Base-by-base conservation (phyloP, 2,113 vertebrate species). In the Zonotrichia leucophrys region DNA sequence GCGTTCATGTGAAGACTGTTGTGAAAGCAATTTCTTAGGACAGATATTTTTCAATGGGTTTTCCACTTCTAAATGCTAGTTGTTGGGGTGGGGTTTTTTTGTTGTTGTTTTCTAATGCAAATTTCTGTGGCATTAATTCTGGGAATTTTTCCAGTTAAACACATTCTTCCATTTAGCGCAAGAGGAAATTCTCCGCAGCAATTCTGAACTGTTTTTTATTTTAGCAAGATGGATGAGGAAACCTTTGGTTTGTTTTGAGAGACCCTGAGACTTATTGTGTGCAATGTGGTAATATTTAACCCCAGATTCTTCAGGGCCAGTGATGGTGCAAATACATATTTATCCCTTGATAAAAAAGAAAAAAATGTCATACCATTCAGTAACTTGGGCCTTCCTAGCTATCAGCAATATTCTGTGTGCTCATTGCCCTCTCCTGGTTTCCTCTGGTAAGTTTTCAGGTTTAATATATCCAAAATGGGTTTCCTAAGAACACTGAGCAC, bases 391-490 rank as follows among this genome's bases (percentile, higher is more conserved):
- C 47, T 91, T 83, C 42, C 25, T 70, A 70, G 42, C n/a, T 68
- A 64, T 70, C 60, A 77, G 8, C 30, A 69, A 69, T 95, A 94
- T 96, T 82, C 96, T 86, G 87, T 96, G 97, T 95, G 47, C 80
- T 93, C 93, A 78, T 95, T 90, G 97, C 98, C 98, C 98, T 98
- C 98, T 98, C 72, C 98, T 98, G 98, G 97, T 92, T 84, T 81
- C 15, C 82, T 47, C 22, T 76, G 89, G 95, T 96, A 98, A 89
- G 55, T 74, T 95, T 95, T 55, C 23, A 31, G 33, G 24, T 87
- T 92, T 87, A 41, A 76, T 82, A 63, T 30, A 28, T 1, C 23
- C 12, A 10, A 83, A 74, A 70, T 2, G 0, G 24, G 13, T 85
- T 49, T 89, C 31, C 49, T 41, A 42, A 81, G 73, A 92, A 22